Base-by-base conservation (phyloP, 2,113 vertebrate genomes). In the Dicerorhinus sumatrensis region DNA sequence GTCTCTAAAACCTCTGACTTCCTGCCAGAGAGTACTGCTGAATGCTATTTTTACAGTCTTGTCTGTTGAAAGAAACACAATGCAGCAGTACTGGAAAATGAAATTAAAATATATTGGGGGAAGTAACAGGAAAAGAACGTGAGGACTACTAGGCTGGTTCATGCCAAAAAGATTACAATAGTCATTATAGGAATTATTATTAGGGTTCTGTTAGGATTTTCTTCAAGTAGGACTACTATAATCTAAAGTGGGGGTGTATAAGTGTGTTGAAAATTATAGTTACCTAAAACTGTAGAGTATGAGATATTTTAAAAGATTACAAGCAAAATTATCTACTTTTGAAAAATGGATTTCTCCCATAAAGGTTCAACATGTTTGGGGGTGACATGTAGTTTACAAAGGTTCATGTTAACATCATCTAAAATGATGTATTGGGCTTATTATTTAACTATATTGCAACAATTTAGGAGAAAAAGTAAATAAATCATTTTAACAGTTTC, bases 131-230 rank as follows among this genome's bases (percentile, higher is more conserved):
- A 93, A 98, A 94, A 97, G 84, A 46, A 77, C 27, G 69, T 94
- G 36, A 89, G 62, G 96, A 85, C 69, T 89, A 87, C 94, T 85
- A 97, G 87, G 73, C 82, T 89, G 67, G 63, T 80, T 95, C 6
- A 54, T 97, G 67, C 80, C 97, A 93, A 93, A 96, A 60, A 91
- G 76, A 97, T 97, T 97, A 91, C 86, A 96, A 94, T 96, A 97
- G 86, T 96, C 5, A n/a, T 93, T 95, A 93, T 98, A 98, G 97
- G 84, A 98, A 97, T 97, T 97, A 81, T 98, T 97, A 97, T 97
- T 97, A 76, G 84, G 77, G 11, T 97, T 95, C 77, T 95, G 70
- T 92, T 98, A 97, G 93, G 88, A 98, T 97, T 96, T 46, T 97
- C 21, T 80, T 96, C 81, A 95, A 96, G 94, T 72, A 80, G 79